Evolutionary conservation across 2,888 invertebrate genomes (phyloP).

Genomic region (Morpho deidamia): DNA sequence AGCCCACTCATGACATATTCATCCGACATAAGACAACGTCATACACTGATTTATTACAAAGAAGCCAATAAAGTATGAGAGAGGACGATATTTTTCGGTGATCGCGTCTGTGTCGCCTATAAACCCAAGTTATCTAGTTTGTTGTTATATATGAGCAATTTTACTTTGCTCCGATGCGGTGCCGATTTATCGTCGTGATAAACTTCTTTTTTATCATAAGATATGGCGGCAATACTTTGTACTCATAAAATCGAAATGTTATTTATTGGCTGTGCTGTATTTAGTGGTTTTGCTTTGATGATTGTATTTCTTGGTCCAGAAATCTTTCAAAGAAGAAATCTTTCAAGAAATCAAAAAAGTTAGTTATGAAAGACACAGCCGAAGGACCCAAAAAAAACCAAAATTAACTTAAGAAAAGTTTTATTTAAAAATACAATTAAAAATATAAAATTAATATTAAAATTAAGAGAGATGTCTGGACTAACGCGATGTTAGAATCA

Average conservation of each 20-base stretch:
- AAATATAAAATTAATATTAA: too few species aligned
- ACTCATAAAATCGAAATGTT: not conserved
- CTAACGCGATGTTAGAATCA: too few species aligned
- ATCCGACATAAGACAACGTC: not conserved
- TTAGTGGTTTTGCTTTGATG: not conserved
- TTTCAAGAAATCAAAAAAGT: too few species aligned
- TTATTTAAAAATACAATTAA: too few species aligned
- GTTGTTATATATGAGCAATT: constrained; percentile 17
- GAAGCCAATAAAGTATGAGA: constrained; percentile 21
- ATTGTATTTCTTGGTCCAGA: too few species aligned
- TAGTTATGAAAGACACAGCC: too few species aligned
- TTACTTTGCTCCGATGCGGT: constrained; percentile 11
- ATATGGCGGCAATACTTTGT: not conserved
- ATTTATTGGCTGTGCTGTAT: too few species aligned
- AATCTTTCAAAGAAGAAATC: too few species aligned
- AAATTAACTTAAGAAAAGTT: too few species aligned
- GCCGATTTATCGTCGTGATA: constrained; percentile 6
- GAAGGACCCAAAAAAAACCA: too few species aligned
- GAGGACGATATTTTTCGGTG: constrained; percentile 16
- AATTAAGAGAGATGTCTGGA: too few species aligned
- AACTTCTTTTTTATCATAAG: constrained; percentile 1
- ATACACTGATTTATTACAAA: constrained; percentile 19
- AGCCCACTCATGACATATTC: too few species aligned
- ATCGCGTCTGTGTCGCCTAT: constrained; percentile 19
- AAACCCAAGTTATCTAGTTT: constrained; percentile 15